Conservation (phyloP, 2,888 invertebrate species). For the Junonia oenone region DNA sequence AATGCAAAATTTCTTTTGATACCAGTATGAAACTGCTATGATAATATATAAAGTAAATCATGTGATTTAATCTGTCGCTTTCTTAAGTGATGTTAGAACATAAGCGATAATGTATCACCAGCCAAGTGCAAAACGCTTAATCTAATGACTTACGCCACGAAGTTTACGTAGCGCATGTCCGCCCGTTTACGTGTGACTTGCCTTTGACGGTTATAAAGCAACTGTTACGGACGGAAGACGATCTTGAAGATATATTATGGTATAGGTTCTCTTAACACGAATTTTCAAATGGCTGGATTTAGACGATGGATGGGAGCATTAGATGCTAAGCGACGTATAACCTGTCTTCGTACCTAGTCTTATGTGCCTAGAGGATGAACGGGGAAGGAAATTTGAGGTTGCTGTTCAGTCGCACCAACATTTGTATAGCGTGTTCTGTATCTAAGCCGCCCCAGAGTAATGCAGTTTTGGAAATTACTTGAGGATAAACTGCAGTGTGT, state of each 20-base stretch:
- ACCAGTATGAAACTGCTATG: too few species aligned
- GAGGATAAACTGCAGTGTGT: too few species aligned
- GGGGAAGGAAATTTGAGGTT: constrained; percentile 10
- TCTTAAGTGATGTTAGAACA: neutral
- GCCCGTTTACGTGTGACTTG: constrained; percentile 50
- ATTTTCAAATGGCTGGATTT: constrained; percentile 32
- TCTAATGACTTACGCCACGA: constrained; percentile 16
- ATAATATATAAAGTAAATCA: too few species aligned
- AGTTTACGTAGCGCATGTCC: constrained; percentile 37
- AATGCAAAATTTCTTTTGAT: too few species aligned
- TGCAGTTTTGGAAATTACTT: too few species aligned
- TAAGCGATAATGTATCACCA: neutral
- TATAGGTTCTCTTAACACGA: constrained; percentile 24
- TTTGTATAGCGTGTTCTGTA: neutral
- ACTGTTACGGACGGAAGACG: constrained; percentile 43
- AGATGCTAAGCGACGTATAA: constrained; percentile 18
- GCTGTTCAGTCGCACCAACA: neutral
- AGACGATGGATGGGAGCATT: constrained; percentile 26
- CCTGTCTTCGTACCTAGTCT: constrained; percentile 12
- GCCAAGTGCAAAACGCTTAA: neutral
- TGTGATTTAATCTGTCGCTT: too few species aligned
- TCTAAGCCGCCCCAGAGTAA: neutral
- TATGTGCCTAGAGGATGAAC: constrained; percentile 14
- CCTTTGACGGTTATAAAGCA: constrained; percentile 54
- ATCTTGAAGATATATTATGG: constrained; percentile 30